Percentiles rank a stretch among this genome's conserved stretches.
Evolutionary conservation across 2,113 vertebrate species (phyloP).

Genomic region (Tricholaema leucomelas): DNA sequence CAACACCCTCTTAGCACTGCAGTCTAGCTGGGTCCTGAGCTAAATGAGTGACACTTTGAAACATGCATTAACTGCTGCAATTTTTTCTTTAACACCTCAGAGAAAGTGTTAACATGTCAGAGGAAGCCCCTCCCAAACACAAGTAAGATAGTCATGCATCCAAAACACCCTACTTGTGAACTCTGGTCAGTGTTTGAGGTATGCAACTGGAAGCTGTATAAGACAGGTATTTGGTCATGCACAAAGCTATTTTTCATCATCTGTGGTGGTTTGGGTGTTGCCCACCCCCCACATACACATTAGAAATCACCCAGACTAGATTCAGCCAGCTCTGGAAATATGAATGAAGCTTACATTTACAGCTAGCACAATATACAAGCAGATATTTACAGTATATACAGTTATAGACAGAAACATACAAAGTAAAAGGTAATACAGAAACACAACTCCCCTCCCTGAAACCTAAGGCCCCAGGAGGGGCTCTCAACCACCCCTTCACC

Average conservation of each 20-base stretch:
- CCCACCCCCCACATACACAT: no score
- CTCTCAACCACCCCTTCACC: no score
- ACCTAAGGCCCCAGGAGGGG: no score
- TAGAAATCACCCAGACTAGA: no score
- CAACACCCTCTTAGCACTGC: not conserved
- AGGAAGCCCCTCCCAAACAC: not conserved
- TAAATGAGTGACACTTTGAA: not conserved
- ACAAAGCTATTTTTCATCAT: not conserved
- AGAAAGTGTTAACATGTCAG: not conserved
- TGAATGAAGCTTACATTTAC: no score
- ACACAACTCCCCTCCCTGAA: no score
- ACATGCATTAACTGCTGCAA: not conserved
- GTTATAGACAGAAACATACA: no score
- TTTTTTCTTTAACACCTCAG: not conserved
- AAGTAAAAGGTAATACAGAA: no score
- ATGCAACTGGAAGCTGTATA: accelerated
- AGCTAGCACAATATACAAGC: no score
- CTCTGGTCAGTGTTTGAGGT: accelerated
- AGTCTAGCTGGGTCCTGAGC: not conserved
- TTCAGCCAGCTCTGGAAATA: no score
- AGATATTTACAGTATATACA: no score
- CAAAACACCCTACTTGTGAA: not conserved
- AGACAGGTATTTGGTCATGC: accelerated
- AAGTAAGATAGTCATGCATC: not conserved
- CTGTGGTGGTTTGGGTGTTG: no score